Conservation (phyloP, 1,140 invertebrate species). For the Drosophila funebris region DNA sequence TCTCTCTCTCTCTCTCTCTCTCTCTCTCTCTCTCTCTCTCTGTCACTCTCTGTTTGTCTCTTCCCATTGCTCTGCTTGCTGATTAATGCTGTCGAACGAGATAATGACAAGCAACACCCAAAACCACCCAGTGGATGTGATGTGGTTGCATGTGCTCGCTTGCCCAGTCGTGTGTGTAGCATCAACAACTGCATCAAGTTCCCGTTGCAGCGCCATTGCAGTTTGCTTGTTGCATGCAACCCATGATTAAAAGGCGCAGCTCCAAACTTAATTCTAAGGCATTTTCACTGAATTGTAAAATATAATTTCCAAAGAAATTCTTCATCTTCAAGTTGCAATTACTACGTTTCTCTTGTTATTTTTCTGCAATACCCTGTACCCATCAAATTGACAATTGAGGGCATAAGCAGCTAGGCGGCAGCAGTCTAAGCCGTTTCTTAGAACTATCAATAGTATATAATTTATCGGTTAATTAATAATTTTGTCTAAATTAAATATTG, state of each 20-base stretch:
- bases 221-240: conserved; percentile 65
- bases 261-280: conserved; percentile 71
- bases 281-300: conserved; percentile 76
- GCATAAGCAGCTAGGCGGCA: background rate
- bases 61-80: conserved; percentile 19
- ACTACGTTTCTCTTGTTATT: conserved; percentile 62
- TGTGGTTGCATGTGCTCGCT: conserved; percentile 23
- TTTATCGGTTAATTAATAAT: too few species aligned
- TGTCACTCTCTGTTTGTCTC: background rate
- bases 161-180: conserved; percentile 55
- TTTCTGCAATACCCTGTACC: conserved; percentile 9
- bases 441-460: too few species aligned
- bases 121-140: conserved; percentile 48
- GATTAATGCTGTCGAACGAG: conserved; percentile 56
- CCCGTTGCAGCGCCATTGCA: conserved; percentile 34
- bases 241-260: conserved; percentile 72
- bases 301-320: conserved; percentile 72
- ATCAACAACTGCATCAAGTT: conserved; percentile 49
- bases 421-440: too few species aligned
- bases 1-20: background rate
- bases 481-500: too few species aligned
- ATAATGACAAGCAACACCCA: conserved; percentile 68
- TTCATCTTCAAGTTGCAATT: conserved; percentile 58
- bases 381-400: background rate
- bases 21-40: conserved; percentile 1